Percentiles rank a stretch among this genome's conserved stretches.
phyloP scores from a whole-genome alignment of 2,888 invertebrate species.

The Cistogaster globosa region DNA sequence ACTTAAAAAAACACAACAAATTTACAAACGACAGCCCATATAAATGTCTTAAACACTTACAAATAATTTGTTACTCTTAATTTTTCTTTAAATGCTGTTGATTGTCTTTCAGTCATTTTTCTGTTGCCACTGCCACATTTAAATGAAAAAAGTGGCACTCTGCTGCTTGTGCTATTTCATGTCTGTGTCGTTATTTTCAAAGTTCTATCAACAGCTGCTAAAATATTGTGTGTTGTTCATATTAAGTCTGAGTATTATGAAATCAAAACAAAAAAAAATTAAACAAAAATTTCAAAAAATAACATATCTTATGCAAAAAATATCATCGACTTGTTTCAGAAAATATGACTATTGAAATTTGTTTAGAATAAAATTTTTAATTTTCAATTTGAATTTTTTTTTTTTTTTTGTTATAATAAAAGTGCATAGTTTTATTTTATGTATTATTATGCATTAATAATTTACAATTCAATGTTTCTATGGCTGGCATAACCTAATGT shows the following conservation, averaged over 20 bases:
- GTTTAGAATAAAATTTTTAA: constrained; percentile 15
- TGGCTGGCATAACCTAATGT: constrained; percentile 45
- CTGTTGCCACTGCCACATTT: constrained; percentile 46
- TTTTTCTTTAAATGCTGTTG: constrained; percentile 66
- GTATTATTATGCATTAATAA: constrained; percentile 12
- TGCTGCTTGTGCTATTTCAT: constrained; percentile 58
- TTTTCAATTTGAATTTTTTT: background rate
- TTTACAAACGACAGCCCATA: constrained; percentile 44
- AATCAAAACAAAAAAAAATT: constrained; percentile 45
- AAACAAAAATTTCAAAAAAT: background rate
- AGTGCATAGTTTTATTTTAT: constrained; percentile 20
- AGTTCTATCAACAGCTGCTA: constrained; percentile 71
- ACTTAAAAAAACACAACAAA: constrained; percentile 55
- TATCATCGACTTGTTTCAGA: background rate
- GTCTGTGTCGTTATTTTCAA: constrained; percentile 69
- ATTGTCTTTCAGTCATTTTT: constrained; percentile 65
- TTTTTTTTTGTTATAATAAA: constrained; percentile 28
- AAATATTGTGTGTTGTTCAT: constrained; percentile 51
- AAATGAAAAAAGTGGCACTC: constrained; percentile 20
- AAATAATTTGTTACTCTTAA: constrained; percentile 37
- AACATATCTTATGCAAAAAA: constrained; percentile 17
- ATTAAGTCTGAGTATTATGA: constrained; percentile 42
- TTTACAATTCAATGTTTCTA: constrained; percentile 24
- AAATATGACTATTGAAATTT: constrained; percentile 19
- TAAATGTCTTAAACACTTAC: constrained; percentile 43